Evolutionary conservation across 2,113 vertebrate genomes (phyloP), one percentile per base, ranked within the genome.

Genomic region (Oreotrochilus melanogaster): DNA sequence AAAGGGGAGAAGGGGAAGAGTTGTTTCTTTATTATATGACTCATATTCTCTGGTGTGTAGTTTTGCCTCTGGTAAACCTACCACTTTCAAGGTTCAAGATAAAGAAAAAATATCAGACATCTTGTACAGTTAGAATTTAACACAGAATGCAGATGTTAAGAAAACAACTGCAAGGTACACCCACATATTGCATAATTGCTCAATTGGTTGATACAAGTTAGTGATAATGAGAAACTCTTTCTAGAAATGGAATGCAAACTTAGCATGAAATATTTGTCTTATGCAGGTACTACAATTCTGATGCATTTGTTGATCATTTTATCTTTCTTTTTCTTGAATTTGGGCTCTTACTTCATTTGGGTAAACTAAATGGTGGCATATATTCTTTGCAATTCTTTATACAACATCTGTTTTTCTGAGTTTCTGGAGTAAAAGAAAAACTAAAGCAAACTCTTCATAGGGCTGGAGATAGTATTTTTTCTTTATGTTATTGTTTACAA

Each of bases 41-140:
- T 97, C 90, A 95, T 89, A 79, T 81, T 95, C 89, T 93, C 79
- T 96, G 83, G 91, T 95, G 88, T 96, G 93, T 96, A 95, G 79
- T 96, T 92, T 97, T 91, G 97, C 95, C 94, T 97, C 89, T 97
- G 93, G 91, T 96, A 95, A 88, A 94, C 84, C 92, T 92, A 91
- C 61, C 54, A 91, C 86, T 97, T 94, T 93, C 84, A 96, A 94
- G 79, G 86, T 84, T 96, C 61, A 94, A 85, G 89, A 88, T 84
- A 89, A 92, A 95, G 86, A 80, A 84, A 78, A 90, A 91, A 69
- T 85, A 96, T 89, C 94, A 80, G 75, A 86, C 92, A 96, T 96
- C 89, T 95, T 88, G 57, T 96, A 87, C 73, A 76, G 78, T 89
- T 97, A 91, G 76, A 81, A 86, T 92, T 95, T 88, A 96, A 92